These are phyloP conservation scores for Lutraria rhynchaena DNA, from an alignment of 1,140 invertebrate species.

Conservation along the genomic window DNA sequence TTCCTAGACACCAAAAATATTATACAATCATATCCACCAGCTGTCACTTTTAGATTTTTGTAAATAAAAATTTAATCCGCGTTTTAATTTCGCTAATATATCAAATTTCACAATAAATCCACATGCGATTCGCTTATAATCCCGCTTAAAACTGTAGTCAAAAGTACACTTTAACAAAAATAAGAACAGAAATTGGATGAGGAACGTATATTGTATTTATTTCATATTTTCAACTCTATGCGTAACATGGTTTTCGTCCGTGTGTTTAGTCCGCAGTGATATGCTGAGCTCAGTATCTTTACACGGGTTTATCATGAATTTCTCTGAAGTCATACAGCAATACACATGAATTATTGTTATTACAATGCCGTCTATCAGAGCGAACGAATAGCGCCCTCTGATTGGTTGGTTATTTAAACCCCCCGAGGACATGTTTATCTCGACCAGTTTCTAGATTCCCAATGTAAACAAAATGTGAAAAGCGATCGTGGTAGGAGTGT, in stretches of 20 bases:
- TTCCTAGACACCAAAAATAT: neutral
- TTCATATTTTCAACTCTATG: constrained; percentile 1
- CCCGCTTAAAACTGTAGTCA: too few relatives aligned
- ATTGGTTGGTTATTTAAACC: constrained; percentile 58
- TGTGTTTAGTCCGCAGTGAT: constrained; percentile 40
- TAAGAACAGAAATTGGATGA: too few relatives aligned
- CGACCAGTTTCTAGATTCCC: constrained; percentile 57
- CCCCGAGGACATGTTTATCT: constrained; percentile 60
- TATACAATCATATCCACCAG: constrained; percentile 2
- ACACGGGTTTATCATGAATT: constrained; percentile 44
- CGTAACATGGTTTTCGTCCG: constrained; percentile 5
- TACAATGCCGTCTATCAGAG: constrained; percentile 61
- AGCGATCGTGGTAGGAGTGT: constrained; percentile 51
- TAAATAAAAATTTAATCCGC: too few relatives aligned
- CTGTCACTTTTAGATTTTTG: constrained; percentile 13
- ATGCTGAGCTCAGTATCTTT: constrained; percentile 29
- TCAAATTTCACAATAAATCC: too few relatives aligned
- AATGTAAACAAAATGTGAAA: constrained; percentile 59
- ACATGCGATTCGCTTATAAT: too few relatives aligned
- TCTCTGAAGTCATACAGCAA: constrained; percentile 52
- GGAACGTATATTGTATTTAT: neutral
- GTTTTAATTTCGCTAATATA: too few relatives aligned
- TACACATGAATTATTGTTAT: constrained; percentile 63
- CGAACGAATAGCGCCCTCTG: constrained; percentile 35
- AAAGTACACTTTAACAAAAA: too few relatives aligned